Evolutionary conservation across 2,888 invertebrate genomes (phyloP).

Genomic region (Drosophila histrio): DNA sequence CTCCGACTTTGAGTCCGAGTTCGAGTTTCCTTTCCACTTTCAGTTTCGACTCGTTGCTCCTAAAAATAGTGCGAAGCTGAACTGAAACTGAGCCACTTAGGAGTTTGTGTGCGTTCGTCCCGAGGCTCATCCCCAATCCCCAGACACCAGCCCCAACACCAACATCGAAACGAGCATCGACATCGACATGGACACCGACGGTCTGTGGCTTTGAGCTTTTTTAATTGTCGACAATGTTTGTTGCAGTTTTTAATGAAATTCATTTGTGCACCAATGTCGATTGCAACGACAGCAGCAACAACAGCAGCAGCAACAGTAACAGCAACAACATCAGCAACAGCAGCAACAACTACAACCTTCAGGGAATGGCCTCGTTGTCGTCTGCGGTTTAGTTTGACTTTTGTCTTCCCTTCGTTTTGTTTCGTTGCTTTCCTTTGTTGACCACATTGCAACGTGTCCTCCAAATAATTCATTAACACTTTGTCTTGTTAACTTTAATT

Average conservation of each 20-base stretch:
- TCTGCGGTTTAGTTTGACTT: slow-evolving; percentile 55
- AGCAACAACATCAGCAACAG: too few relatives aligned
- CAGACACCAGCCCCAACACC: slow-evolving; percentile 24
- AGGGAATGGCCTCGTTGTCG: slow-evolving; percentile 27
- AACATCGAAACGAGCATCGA: slow-evolving; percentile 21
- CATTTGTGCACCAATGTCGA: slow-evolving; percentile 65
- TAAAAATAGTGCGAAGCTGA: slow-evolving; percentile 66
- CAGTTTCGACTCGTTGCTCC: slow-evolving; percentile 70
- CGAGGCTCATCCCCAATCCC: slow-evolving; percentile 64
- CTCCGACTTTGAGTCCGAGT: slow-evolving; percentile 32
- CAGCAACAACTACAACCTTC: slow-evolving; percentile 19
- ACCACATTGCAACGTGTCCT: slow-evolving; percentile 79
- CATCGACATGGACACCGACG: slow-evolving; percentile 39
- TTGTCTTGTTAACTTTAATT: slow-evolving; percentile 80
- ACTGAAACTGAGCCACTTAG: slow-evolving; percentile 54
- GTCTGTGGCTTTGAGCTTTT: slow-evolving; percentile 61
- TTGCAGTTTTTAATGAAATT: slow-evolving; percentile 78
- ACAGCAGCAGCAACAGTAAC: slow-evolving; percentile 21
- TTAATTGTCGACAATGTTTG: slow-evolving; percentile 81
- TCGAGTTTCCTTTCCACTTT: slow-evolving; percentile 64
- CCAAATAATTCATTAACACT: slow-evolving; percentile 84
- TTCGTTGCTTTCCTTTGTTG: slow-evolving; percentile 22
- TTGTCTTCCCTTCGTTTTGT: slow-evolving; percentile 3
- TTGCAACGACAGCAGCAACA: slow-evolving; percentile 39
- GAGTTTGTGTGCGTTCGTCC: slow-evolving; percentile 45